Base-by-base conservation (phyloP, 2,888 invertebrate species). In the Lacanobia oleracea region DNA sequence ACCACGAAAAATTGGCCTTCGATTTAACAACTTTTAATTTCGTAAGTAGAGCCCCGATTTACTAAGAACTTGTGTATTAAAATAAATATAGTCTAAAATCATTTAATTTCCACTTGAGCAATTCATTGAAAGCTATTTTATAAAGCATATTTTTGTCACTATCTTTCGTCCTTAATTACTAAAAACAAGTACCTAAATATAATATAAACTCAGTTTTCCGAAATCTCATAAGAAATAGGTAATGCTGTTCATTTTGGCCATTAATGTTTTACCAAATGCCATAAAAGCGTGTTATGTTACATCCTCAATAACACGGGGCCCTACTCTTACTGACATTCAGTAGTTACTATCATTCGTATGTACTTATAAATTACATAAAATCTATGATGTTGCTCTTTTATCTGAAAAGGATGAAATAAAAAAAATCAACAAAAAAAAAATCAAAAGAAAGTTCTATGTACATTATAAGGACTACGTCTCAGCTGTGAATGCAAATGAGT, bases 381-480 rank as follows among this genome's bases (percentile, higher is more conserved):
- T 72, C 84, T 90, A 85, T 84, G 88, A 66, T 83, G 87, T 67
- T 80, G 86, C 74, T 86, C 86, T 86, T 88, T 91, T 72, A 93
- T 92, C 94, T 94, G 94, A 93, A 93, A 92, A 84, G 86, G 82
- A 89, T 74, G 84, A 87, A 87, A 92, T 84, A 88, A 80, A 85
- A 79, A 71, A 85, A 51, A 72, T 57, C 21, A 74, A 56, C 37
- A 68, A 79, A 83, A 86, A 87, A 77, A 27, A 83, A 63, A 60
- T 61, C 16, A 75, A 84, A 77, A 62, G 70, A 81, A 37, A 71
- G 64, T 65, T 50, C 18, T 60, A 33, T n/a, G 33, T 57, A 62
- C 23, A 65, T 12, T 57, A 51, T 18, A 45, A 45, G 14, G 37
- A 72, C 16, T 56, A 50, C 16, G 43, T 40, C 37, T 7, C 50